These are phyloP conservation scores for Salvelinus sp. DNA, from an alignment of 2,113 vertebrate species.

Conservation along the genomic window DNA sequence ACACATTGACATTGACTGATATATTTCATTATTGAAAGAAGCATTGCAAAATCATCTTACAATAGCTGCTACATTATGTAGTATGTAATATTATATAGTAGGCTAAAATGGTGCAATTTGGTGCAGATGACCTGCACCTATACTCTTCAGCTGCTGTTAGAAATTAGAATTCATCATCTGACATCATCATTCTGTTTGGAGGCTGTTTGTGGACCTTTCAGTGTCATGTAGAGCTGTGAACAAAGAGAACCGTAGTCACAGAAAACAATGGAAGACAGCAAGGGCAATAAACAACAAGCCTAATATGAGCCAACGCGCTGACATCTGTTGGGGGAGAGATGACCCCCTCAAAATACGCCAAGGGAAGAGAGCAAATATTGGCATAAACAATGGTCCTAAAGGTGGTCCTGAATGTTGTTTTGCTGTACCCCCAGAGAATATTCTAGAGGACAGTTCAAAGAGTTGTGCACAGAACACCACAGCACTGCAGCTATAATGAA, in stretches of 20 bases:
- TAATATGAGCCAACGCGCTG: constrained; percentile 30
- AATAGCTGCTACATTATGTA: too few relatives aligned
- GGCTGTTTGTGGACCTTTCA: too few relatives aligned
- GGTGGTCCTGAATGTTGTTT: constrained; percentile 15
- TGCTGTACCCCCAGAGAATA: constrained; percentile 1
- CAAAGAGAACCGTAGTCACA: constrained; percentile 54
- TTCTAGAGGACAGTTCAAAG: constrained; percentile 12
- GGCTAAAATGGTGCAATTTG: too few relatives aligned
- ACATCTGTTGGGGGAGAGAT: neutral
- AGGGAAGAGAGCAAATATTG: neutral
- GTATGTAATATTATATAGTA: too few relatives aligned
- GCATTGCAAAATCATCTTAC: too few relatives aligned
- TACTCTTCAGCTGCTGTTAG: neutral
- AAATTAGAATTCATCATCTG: constrained; percentile 13
- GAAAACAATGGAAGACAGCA: constrained; percentile 53
- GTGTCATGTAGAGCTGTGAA: constrained; percentile 44
- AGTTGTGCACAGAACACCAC: constrained; percentile 13
- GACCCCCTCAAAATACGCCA: neutral
- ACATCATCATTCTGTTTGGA: too few relatives aligned
- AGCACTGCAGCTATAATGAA: constrained; percentile 12
- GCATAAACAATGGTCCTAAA: neutral
- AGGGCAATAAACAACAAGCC: constrained; percentile 39
- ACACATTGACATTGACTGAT: too few relatives aligned
- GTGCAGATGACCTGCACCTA: too few relatives aligned
- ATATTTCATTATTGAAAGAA: too few relatives aligned